These are phyloP conservation scores for Virgularia gustaviana DNA, from an alignment of 92 coral and sea anemone species.

Conservation along the genomic window DNA sequence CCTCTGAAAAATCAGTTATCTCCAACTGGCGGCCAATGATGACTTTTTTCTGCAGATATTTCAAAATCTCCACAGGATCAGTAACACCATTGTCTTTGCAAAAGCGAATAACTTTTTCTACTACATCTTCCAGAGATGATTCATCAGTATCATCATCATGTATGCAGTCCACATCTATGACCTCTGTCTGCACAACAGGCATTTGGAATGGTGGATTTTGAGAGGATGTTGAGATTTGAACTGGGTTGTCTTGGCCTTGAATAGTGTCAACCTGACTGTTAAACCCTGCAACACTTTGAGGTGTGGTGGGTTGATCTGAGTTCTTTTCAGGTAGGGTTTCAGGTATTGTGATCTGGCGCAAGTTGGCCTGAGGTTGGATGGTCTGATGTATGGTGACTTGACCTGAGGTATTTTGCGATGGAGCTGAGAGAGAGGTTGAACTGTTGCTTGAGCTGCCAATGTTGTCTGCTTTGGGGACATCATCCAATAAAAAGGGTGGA, in stretches of 20 bases:
- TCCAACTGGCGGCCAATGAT: conserved; percentile 1
- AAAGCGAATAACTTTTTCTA: background rate
- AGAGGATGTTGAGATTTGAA: background rate
- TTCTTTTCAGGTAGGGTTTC: no score
- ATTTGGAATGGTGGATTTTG: no score
- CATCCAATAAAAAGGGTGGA: background rate
- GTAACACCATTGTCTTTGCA: background rate
- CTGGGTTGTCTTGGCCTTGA: background rate
- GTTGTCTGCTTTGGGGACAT: no score
- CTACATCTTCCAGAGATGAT: background rate
- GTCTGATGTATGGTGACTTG: background rate
- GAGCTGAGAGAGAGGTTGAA: background rate
- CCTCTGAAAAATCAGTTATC: background rate
- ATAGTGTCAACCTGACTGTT: background rate
- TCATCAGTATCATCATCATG: background rate
- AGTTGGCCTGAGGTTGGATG: background rate
- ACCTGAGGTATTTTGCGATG: background rate
- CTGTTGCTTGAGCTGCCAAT: background rate
- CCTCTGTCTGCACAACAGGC: no score
- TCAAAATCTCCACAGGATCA: background rate
- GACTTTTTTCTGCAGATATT: background rate
- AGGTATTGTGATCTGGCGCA: background rate
- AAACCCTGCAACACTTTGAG: background rate
- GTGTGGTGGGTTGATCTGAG: background rate
- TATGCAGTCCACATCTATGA: no score